A percentile compares a stretch with the other conserved stretches of the same genome.
Evolutionary conservation across 2,113 vertebrate species (phyloP).

Genomic region (Datnioides undecimradiatus): DNA sequence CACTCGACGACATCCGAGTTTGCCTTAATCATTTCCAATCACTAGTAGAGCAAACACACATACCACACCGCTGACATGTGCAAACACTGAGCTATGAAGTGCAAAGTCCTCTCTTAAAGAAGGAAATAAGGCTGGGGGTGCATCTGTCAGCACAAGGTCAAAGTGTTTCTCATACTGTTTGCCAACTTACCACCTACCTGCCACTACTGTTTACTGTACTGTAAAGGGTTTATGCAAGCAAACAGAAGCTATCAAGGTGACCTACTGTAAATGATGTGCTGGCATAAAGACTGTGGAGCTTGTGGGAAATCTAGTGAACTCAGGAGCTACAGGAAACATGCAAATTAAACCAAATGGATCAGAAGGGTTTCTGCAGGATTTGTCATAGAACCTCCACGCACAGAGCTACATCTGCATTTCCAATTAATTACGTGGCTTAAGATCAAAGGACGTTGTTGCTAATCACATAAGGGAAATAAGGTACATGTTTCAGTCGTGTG

Average conservation of each 20-base stretch:
- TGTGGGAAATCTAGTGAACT: background rate
- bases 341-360: background rate
- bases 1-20: background rate
- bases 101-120: constrained; percentile 68
- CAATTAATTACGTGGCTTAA: background rate
- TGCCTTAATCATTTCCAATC: constrained; percentile 55
- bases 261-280: constrained; percentile 19
- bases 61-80: constrained; percentile 12
- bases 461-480: background rate
- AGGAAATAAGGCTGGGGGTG: constrained; percentile 40
- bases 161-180: background rate
- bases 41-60: constrained; percentile 54
- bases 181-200: background rate
- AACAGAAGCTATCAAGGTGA: background rate
- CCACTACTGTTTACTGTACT: constrained; percentile 22
- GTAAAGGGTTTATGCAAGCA: constrained; percentile 42
- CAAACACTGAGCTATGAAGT: constrained; percentile 48
- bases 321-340: background rate
- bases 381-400: no score
- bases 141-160: background rate
- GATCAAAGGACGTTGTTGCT: background rate
- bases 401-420: background rate
- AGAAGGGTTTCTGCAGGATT: no score
- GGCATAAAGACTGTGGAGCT: background rate
- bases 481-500: background rate